These are phyloP conservation scores for Ochotona curzoniae DNA, from an alignment of 2,113 vertebrate species.

Conservation along the genomic window DNA sequence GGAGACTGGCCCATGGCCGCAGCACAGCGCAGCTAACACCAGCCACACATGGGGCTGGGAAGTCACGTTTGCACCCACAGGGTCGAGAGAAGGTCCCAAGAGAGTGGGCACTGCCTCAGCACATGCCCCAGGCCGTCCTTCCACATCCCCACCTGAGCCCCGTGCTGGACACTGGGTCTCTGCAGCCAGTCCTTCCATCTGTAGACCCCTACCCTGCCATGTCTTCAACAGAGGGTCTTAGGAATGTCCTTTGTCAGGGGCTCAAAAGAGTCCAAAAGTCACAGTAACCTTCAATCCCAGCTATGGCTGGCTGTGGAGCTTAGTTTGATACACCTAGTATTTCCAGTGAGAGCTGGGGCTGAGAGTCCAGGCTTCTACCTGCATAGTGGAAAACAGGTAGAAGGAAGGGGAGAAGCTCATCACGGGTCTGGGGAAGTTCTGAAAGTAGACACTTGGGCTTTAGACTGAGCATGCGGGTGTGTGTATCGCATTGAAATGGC, in stretches of 20 bases:
- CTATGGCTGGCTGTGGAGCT: background rate
- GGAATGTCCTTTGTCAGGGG: background rate
- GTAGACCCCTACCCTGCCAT: background rate
- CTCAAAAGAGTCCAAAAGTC: background rate
- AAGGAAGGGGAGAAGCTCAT: background rate
- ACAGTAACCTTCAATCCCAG: background rate
- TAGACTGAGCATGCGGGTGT: background rate
- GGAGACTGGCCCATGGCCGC: background rate
- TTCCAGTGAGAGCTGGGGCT: background rate
- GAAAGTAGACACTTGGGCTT: background rate
- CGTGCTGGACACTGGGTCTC: background rate
- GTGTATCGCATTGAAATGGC: background rate
- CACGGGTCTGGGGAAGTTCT: background rate
- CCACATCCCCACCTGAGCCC: background rate
- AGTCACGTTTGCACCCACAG: background rate
- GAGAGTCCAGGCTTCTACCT: background rate
- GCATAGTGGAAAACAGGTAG: background rate
- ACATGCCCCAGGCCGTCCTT: background rate
- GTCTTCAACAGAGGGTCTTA: background rate
- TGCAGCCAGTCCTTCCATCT: no score
- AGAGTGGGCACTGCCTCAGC: background rate
- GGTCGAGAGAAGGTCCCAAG: background rate
- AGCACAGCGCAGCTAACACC: background rate
- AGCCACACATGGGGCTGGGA: slow-evolving; percentile 38
- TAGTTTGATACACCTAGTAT: background rate